phyloP scores from a whole-genome alignment of 2,113 vertebrate genomes.

The Genyomyrus donnyi region DNA sequence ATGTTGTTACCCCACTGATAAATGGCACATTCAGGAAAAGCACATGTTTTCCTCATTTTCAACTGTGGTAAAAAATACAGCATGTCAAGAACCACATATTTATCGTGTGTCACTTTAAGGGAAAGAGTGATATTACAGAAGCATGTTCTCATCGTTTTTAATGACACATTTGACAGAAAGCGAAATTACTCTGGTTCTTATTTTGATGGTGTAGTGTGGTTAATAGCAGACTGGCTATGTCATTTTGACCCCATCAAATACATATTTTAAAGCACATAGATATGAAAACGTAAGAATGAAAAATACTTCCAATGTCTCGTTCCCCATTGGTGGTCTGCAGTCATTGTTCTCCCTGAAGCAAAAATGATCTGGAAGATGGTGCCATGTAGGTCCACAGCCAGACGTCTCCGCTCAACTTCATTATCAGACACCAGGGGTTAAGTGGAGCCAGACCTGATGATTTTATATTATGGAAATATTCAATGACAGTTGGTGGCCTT shows the following conservation, averaged over 20 bases:
- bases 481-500: not conserved
- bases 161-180: not conserved
- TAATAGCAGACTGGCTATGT: constrained; percentile 1
- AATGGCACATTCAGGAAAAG: not conserved
- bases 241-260: not conserved
- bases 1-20: not conserved
- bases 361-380: not conserved
- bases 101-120: not conserved
- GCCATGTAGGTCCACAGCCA: not conserved
- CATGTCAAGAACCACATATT: not conserved
- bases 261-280: not conserved
- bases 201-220: not conserved
- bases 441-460: not conserved
- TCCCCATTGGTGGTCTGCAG: not conserved
- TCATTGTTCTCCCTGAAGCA: not conserved
- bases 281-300: not conserved
- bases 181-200: not conserved
- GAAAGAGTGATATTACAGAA: not conserved
- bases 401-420: not conserved
- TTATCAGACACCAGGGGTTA: not conserved
- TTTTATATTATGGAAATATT: not conserved
- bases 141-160: not conserved
- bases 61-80: not conserved
- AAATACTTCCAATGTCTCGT: not conserved
- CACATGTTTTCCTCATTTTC: not conserved